phyloP scores from a whole-genome alignment of 2,888 invertebrate species.

The Acleris holmiana region DNA sequence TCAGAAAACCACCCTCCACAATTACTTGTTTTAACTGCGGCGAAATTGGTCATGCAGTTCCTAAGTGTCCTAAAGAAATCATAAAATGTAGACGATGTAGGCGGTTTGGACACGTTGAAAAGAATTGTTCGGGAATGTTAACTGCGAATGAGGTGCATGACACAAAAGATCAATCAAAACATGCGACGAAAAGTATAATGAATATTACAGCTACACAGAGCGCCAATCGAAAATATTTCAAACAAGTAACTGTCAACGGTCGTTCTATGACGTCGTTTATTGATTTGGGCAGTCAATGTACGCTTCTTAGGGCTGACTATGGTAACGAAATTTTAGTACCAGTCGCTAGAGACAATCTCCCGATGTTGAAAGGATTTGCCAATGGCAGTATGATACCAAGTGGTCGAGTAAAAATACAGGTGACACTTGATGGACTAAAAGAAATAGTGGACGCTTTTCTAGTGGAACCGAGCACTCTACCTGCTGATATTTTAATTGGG shows the following conservation, averaged over 20 bases:
- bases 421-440: background rate
- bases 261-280: background rate
- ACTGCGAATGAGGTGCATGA: no score
- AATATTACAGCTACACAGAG: background rate
- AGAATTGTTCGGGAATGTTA: no score
- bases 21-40: constrained; percentile 40
- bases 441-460: background rate
- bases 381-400: background rate
- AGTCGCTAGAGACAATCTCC: background rate
- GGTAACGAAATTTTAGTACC: background rate
- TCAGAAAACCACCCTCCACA: background rate
- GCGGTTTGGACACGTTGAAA: no score
- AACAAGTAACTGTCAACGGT: background rate
- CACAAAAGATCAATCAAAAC: no score
- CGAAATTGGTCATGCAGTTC: constrained; percentile 31
- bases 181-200: constrained; percentile 14
- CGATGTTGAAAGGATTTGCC: background rate
- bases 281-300: constrained; percentile 2
- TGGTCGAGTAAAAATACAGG: background rate
- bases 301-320: background rate
- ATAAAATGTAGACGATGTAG: constrained; percentile 2
- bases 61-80: constrained; percentile 21
- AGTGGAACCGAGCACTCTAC: background rate
- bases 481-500: background rate
- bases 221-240: background rate